phyloP scores from a whole-genome alignment of 2,797 vertebrate species.

The Tenualosa thibaudeaui region DNA sequence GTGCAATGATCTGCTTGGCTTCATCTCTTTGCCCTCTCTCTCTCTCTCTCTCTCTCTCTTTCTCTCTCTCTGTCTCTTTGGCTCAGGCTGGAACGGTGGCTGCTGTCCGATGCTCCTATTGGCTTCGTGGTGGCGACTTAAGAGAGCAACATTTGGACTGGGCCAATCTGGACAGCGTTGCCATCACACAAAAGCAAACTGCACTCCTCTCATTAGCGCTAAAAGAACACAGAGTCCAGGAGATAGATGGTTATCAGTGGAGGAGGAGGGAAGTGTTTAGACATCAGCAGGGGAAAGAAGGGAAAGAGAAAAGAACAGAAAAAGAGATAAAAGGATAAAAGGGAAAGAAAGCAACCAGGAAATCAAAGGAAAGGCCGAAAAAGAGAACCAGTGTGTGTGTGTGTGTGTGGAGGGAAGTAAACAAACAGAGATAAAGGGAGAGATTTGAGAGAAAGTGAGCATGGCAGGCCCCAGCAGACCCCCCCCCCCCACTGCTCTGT shows the following conservation, averaged over 20 bases:
- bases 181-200: not conserved
- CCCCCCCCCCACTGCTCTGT: not conserved
- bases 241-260: not conserved
- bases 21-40: not conserved
- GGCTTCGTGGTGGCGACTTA: not conserved
- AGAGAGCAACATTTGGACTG: not conserved
- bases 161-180: not conserved
- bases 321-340: not conserved
- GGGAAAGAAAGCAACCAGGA: not conserved
- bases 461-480: not conserved
- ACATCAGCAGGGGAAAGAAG: not conserved
- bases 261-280: not conserved
- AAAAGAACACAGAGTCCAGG: not conserved
- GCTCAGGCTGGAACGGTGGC: not conserved
- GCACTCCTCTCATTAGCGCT: not conserved
- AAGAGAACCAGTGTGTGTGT: not conserved
- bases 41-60: not conserved
- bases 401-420: not conserved
- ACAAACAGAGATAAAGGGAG: not conserved
- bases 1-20: slow-evolving; percentile 11
- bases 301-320: not conserved
- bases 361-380: not conserved
- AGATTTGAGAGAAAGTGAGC: not conserved
- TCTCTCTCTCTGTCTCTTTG: not conserved
- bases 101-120: not conserved